Conservation (phyloP, 2,113 vertebrate species). For the Periophthalmodon schlosseri region DNA sequence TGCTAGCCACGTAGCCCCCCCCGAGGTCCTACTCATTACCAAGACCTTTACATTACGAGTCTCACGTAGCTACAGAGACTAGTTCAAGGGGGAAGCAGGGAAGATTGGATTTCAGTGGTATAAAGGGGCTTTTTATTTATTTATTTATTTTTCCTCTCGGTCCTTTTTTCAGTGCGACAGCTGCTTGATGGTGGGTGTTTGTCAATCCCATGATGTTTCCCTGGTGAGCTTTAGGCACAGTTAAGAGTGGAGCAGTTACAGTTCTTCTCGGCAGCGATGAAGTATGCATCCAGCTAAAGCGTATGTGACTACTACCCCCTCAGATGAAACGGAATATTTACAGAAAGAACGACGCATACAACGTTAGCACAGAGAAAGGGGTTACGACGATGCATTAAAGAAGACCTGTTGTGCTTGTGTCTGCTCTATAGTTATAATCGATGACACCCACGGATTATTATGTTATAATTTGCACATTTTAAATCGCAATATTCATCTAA, state of each 20-base stretch:
- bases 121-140: not conserved
- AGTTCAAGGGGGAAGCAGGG: slow-evolving; percentile 72
- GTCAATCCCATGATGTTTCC: slow-evolving; percentile 30
- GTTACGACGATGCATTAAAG: too few species aligned
- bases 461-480: too few species aligned
- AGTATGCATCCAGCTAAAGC: not conserved
- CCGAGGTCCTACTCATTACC: slow-evolving; percentile 75
- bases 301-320: not conserved
- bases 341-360: not conserved
- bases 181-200: slow-evolving; percentile 33
- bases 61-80: slow-evolving; percentile 73
- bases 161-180: slow-evolving; percentile 40
- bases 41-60: slow-evolving; percentile 61
- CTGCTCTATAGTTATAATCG: too few species aligned
- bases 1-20: slow-evolving; percentile 59
- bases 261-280: not conserved
- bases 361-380: not conserved
- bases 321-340: not conserved
- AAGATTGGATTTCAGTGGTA: slow-evolving; percentile 16
- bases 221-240: slow-evolving; percentile 31
- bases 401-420: too few species aligned
- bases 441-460: too few species aligned
- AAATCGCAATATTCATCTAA: too few species aligned
- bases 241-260: slow-evolving; percentile 27
- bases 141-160: not conserved